These are phyloP conservation scores for Grammomys dolichurus DNA, from an alignment of 2,113 vertebrate species.

Conservation along the genomic window DNA sequence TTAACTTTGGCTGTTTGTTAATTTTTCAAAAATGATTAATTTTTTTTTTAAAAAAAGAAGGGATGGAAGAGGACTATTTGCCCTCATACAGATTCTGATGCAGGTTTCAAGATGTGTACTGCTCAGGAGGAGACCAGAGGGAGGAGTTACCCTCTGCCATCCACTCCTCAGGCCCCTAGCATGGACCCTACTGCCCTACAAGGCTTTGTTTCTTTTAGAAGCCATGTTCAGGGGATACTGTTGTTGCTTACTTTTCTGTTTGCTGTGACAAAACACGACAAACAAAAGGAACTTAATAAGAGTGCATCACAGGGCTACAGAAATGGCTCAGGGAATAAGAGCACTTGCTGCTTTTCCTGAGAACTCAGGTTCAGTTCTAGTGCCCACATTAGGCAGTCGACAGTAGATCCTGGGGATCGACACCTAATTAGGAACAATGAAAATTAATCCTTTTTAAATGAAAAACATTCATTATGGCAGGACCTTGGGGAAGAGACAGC, in stretches of 20 bases:
- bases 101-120: accelerated
- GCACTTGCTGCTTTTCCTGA: neutral
- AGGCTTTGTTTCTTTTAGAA: neutral
- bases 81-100: neutral
- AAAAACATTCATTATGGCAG: neutral
- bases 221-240: neutral
- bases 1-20: neutral
- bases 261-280: neutral
- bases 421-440: neutral
- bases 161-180: too few relatives aligned
- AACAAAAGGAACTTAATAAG: neutral
- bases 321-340: neutral
- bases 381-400: neutral
- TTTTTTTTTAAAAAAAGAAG: neutral
- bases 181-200: neutral
- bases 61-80: neutral
- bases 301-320: neutral
- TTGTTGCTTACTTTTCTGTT: neutral
- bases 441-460: neutral
- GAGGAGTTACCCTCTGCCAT: neutral
- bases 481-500: neutral
- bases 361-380: neutral
- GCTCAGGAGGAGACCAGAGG: neutral
- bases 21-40: neutral
- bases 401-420: neutral